These are phyloP conservation scores for Brachypodius melanocephalos DNA, from an alignment of 2,113 vertebrate species.

Conservation along the genomic window DNA sequence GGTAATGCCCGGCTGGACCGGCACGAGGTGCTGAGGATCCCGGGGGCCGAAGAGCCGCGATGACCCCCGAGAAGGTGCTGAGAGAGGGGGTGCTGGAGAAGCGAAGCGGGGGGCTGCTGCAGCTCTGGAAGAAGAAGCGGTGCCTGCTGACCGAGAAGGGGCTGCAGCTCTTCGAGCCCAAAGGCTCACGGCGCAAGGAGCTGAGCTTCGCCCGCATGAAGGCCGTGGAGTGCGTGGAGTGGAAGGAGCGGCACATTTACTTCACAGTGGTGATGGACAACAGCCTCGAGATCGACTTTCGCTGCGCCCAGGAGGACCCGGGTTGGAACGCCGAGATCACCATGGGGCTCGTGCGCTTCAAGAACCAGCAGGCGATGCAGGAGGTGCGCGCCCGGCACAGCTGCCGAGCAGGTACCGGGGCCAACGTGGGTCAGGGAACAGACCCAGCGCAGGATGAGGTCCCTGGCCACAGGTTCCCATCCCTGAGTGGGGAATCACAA, in stretches of 20 bases:
- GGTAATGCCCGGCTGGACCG: neutral
- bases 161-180: conserved; percentile 79
- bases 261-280: conserved; percentile 91
- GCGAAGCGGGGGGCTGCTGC: conserved; percentile 89
- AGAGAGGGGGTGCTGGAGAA: conserved; percentile 91
- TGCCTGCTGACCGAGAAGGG: conserved; percentile 89
- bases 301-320: conserved; percentile 85
- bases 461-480: rapidly evolving
- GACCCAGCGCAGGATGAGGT: rapidly evolving
- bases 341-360: conserved; percentile 89
- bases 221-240: conserved; percentile 93
- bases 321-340: conserved; percentile 92
- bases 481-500: neutral
- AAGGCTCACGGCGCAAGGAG: conserved; percentile 81
- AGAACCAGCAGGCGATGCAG: conserved; percentile 90
- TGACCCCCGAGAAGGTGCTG: conserved; percentile 79
- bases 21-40: neutral
- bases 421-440: rapidly evolving
- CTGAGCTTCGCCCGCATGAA: conserved; percentile 86
- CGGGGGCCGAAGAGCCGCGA: neutral
- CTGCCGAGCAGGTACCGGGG: conserved; percentile 62
- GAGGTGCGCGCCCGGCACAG: conserved; percentile 81
- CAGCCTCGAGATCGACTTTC: conserved; percentile 90
- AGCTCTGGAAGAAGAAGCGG: conserved; percentile 92
- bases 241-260: conserved; percentile 87